These are phyloP conservation scores for Leptinotarsa defecta DNA, from an alignment of 1,140 invertebrate genomes.

Conservation along the genomic window DNA sequence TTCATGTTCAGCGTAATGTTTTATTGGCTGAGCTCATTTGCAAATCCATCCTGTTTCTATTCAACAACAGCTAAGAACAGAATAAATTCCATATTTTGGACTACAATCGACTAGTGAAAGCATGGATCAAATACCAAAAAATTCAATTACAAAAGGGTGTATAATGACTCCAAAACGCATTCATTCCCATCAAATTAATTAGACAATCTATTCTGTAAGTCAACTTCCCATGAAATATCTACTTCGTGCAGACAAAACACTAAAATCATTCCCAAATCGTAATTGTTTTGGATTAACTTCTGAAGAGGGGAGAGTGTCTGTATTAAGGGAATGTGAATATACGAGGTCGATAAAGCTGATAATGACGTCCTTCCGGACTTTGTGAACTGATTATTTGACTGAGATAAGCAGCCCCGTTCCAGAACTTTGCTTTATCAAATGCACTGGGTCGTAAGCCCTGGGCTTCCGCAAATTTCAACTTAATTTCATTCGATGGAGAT, in stretches of 20 bases:
- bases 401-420: slow-evolving; percentile 9
- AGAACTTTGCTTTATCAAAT: slow-evolving; percentile 11
- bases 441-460: not conserved
- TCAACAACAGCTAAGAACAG: no score
- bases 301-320: not conserved
- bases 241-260: not conserved
- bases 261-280: not conserved
- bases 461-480: not conserved
- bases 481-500: not conserved
- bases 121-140: no score
- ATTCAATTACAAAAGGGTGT: no score
- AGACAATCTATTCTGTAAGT: no score
- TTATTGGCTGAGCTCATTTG: no score
- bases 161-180: no score
- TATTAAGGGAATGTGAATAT: not conserved
- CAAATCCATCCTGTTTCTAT: no score
- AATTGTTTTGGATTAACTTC: not conserved
- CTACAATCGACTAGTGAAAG: no score
- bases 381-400: slow-evolving; percentile 13
- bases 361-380: slow-evolving; percentile 20
- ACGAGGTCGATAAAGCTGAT: slow-evolving; percentile 13
- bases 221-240: no score
- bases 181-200: no score
- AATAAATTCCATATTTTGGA: no score
- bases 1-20: no score